Conservation (phyloP, 2,888 invertebrate genomes). For the Thymelicus sylvestris region DNA sequence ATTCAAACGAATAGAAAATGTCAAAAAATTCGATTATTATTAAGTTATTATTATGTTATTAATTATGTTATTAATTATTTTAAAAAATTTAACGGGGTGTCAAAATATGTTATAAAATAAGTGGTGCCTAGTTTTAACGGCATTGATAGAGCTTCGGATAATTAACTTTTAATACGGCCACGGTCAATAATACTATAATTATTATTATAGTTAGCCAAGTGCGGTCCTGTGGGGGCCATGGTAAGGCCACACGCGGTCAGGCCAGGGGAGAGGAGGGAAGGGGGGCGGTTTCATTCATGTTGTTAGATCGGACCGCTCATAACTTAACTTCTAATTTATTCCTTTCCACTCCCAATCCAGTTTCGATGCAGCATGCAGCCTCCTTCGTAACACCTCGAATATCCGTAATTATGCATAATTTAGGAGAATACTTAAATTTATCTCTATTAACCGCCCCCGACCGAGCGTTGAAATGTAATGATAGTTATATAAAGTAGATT, state of each 20-base stretch:
- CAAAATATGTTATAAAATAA: too few relatives aligned
- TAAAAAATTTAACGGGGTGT: too few relatives aligned
- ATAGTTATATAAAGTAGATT: constrained; percentile 31
- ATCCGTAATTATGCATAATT: constrained; percentile 66
- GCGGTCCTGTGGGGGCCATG: constrained; percentile 65
- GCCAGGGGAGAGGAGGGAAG: constrained; percentile 49
- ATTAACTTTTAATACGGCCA: not conserved
- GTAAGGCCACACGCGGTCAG: constrained; percentile 75
- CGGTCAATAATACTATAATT: not conserved
- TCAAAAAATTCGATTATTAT: too few relatives aligned
- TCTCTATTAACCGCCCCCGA: constrained; percentile 48
- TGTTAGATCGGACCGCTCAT: constrained; percentile 82
- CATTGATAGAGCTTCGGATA: not conserved
- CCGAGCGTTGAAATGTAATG: constrained; percentile 37
- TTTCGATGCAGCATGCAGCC: constrained; percentile 64
- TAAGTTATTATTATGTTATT: too few relatives aligned
- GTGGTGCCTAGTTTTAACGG: too few relatives aligned
- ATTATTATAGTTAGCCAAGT: constrained; percentile 48
- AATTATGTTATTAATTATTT: too few relatives aligned
- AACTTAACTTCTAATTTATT: constrained; percentile 84
- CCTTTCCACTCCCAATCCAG: constrained; percentile 69
- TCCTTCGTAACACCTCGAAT: constrained; percentile 63
- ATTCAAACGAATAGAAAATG: too few relatives aligned
- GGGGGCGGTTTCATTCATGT: constrained; percentile 81
- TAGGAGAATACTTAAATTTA: constrained; percentile 56